Percentiles rank a stretch among this genome's conserved stretches.
These are phyloP conservation scores for Microhierax caerulescens DNA, from an alignment of 2,797 vertebrate species.

Conservation along the genomic window DNA sequence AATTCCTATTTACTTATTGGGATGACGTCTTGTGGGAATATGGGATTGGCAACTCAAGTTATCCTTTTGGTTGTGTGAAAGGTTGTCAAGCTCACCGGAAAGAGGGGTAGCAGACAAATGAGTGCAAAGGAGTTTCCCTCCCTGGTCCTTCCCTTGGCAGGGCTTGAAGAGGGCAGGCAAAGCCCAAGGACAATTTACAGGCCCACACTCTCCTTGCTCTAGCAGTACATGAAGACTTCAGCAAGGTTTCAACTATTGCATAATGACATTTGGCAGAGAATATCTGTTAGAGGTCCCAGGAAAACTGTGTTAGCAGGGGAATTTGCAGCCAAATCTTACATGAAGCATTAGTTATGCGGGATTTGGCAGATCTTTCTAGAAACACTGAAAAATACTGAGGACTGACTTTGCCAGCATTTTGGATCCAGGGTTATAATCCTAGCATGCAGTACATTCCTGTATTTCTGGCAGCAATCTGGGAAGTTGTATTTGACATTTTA, in stretches of 20 bases:
- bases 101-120: background rate
- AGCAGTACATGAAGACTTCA: fast-evolving
- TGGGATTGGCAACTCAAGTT: background rate
- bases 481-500: conserved; percentile 16
- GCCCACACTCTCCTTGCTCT: background rate
- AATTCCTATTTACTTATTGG: background rate
- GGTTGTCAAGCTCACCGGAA: background rate
- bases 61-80: background rate
- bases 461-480: background rate
- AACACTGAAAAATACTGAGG: background rate
- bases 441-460: background rate
- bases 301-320: background rate
- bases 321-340: background rate
- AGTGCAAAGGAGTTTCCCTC: background rate
- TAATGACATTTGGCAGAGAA: background rate
- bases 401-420: background rate
- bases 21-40: background rate
- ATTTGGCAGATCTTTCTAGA: background rate
- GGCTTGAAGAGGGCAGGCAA: background rate
- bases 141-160: background rate
- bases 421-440: background rate
- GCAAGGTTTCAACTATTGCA: background rate
- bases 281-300: background rate
- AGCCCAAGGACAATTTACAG: background rate
- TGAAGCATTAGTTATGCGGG: background rate